Conservation (phyloP, 2,797 vertebrate genomes). For the Megaceryle alcyon region DNA sequence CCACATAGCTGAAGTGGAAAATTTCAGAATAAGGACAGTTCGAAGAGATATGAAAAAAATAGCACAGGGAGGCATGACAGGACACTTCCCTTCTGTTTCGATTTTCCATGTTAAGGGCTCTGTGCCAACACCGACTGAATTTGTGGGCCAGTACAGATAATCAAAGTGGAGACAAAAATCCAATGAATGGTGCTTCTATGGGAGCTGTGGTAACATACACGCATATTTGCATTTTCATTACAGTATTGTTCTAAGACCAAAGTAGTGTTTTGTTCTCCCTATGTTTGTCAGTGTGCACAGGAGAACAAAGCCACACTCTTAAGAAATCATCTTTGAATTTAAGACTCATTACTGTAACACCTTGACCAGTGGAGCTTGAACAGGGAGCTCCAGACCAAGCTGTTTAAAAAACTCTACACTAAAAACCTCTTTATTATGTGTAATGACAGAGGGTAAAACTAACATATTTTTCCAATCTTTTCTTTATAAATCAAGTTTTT, state of each 20-base stretch:
- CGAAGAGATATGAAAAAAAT: background rate
- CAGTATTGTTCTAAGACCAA: background rate
- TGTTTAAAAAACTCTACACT: background rate
- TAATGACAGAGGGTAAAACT: background rate
- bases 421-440: background rate
- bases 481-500: background rate
- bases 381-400: background rate
- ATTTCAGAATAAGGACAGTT: background rate
- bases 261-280: background rate
- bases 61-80: background rate
- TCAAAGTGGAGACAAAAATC: background rate
- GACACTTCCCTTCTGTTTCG: background rate
- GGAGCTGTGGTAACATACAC: background rate
- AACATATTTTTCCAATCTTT: background rate
- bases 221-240: constrained; percentile 19
- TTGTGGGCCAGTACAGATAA: background rate
- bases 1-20: background rate
- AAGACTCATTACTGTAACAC: background rate
- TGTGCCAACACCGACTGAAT: background rate
- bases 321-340: background rate
- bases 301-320: constrained; percentile 14
- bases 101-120: background rate
- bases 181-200: background rate
- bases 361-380: background rate
- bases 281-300: background rate